Conservation (phyloP, 2,888 invertebrate species). For the Drosophila nr. perissopoda region DNA sequence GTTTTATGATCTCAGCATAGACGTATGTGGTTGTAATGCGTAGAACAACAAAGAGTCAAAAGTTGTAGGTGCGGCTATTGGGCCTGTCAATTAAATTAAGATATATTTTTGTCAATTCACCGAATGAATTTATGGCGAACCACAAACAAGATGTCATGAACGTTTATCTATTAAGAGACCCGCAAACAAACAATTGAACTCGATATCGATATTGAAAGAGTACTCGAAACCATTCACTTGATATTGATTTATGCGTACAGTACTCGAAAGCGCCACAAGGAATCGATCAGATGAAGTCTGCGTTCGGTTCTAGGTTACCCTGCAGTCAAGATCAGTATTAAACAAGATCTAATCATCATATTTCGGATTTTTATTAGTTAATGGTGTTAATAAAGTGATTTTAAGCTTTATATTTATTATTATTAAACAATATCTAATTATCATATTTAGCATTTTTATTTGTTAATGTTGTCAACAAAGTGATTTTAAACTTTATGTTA, state of each 20-base stretch:
- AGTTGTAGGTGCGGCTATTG: constrained; percentile 11
- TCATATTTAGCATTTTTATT: background rate
- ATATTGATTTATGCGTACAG: constrained; percentile 43
- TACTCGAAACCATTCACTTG: constrained; percentile 43
- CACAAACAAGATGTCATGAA: constrained; percentile 30
- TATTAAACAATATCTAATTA: too few relatives aligned
- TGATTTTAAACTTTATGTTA: background rate
- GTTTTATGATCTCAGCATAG: background rate
- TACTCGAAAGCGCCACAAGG: background rate
- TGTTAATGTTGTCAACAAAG: background rate
- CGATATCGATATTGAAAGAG: constrained; percentile 32
- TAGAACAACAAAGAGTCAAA: background rate
- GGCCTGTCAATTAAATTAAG: constrained; percentile 25
- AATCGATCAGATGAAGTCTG: constrained; percentile 13
- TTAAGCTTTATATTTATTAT: background rate
- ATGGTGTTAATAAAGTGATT: background rate
- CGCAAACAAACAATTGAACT: constrained; percentile 40
- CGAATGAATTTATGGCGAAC: constrained; percentile 25
- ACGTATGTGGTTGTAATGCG: background rate
- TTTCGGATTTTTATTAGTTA: background rate
- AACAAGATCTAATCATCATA: background rate
- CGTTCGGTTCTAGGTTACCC: background rate
- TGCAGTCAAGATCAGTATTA: background rate
- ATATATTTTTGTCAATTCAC: constrained; percentile 33
- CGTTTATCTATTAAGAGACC: constrained; percentile 30